These are phyloP conservation scores for Dryobotodes eremita DNA, from an alignment of 2,888 invertebrate species.

Conservation along the genomic window DNA sequence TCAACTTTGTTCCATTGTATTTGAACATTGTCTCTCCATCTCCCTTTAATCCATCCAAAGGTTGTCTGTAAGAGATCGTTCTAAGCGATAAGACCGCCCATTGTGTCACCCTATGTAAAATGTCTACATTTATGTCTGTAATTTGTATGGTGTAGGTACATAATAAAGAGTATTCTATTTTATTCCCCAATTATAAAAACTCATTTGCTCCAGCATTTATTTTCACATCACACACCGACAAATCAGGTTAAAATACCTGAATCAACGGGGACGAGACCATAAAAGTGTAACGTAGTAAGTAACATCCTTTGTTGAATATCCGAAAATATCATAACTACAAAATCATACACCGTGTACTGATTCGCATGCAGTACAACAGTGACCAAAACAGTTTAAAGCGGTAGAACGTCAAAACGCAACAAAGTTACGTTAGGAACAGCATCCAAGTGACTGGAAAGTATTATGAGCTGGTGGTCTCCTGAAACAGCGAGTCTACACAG, in stretches of 20 bases:
- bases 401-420: constrained; percentile 53
- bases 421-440: constrained; percentile 43
- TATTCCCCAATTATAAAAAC: not conserved
- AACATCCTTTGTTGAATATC: no score
- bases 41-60: no score
- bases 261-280: not conserved
- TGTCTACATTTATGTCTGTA: no score
- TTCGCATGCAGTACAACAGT: constrained; percentile 14
- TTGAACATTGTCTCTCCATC: no score
- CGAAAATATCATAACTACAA: not conserved
- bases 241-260: not conserved
- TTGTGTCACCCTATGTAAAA: no score
- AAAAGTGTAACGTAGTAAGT: not conserved
- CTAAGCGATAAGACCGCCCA: no score
- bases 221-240: no score
- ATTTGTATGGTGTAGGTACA: no score
- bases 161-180: no score
- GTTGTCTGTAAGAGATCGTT: no score
- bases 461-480: constrained; percentile 46
- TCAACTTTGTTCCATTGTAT: no score
- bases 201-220: not conserved
- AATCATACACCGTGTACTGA: not conserved
- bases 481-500: constrained; percentile 23
- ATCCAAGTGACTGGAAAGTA: constrained; percentile 49
- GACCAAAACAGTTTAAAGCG: constrained; percentile 35